phyloP scores from a whole-genome alignment of 2,113 vertebrate genomes.

The Burhinus oedicnemus region DNA sequence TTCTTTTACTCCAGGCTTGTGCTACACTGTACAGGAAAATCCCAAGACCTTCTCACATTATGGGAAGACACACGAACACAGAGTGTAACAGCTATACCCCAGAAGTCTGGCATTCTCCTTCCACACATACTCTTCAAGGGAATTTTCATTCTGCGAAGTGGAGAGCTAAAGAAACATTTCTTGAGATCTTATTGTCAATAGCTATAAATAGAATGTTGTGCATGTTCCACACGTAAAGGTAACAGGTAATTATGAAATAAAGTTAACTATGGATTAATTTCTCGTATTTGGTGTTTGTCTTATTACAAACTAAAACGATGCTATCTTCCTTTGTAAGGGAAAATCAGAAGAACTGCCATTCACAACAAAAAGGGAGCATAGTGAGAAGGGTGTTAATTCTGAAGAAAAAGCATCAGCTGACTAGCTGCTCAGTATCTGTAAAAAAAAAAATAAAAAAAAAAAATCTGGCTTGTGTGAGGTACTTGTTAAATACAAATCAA shows the following conservation, averaged over 20 bases:
- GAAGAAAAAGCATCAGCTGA: slow-evolving; percentile 25
- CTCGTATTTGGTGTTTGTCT: neutral
- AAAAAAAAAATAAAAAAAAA: neutral
- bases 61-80: neutral
- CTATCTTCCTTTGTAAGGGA: neutral
- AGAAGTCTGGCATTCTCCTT: neutral
- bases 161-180: neutral
- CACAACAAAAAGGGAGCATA: neutral
- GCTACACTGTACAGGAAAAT: neutral
- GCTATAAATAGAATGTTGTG: neutral
- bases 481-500: slow-evolving; percentile 67
- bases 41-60: neutral
- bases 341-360: neutral
- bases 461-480: slow-evolving; percentile 34
- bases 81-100: neutral
- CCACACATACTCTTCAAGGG: neutral
- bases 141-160: neutral
- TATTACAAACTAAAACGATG: neutral
- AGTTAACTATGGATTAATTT: neutral
- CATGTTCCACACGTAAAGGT: neutral
- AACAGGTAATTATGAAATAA: neutral
- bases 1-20: neutral
- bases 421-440: neutral
- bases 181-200: neutral
- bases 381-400: neutral